Evolutionary conservation across 2,797 vertebrate species (phyloP).

Genomic region (Antrozous pallidus): DNA sequence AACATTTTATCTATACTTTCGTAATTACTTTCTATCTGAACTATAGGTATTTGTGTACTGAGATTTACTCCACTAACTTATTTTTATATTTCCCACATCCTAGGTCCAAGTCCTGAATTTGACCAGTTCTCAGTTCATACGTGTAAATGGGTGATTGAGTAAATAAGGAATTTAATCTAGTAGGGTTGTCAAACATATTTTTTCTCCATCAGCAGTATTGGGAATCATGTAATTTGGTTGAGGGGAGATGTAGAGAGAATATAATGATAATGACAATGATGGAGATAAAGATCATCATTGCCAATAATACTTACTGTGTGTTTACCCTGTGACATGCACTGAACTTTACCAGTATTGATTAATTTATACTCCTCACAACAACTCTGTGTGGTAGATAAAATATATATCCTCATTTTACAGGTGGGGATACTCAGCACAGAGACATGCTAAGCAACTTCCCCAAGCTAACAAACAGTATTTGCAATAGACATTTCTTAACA

Average conservation of each 20-base stretch:
- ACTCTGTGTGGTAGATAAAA: not conserved
- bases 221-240: not conserved
- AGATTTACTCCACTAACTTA: not conserved
- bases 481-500: not conserved
- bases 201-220: not conserved
- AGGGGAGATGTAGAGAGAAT: not conserved
- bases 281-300: not conserved
- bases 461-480: not conserved
- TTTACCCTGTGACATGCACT: not conserved
- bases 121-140: not conserved
- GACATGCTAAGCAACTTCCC: not conserved
- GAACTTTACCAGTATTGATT: not conserved
- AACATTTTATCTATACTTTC: not conserved
- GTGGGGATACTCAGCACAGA: not conserved
- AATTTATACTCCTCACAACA: not conserved
- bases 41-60: not conserved
- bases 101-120: not conserved
- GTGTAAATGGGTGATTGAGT: not conserved
- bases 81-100: not conserved
- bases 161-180: not conserved
- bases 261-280: not conserved
- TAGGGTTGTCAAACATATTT: not conserved
- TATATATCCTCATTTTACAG: not conserved
- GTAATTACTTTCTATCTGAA: constrained; percentile 3
- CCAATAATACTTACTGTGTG: not conserved